These are phyloP conservation scores for Arctocebus calabarensis DNA, from an alignment of 2,797 vertebrate genomes.

Conservation along the genomic window DNA sequence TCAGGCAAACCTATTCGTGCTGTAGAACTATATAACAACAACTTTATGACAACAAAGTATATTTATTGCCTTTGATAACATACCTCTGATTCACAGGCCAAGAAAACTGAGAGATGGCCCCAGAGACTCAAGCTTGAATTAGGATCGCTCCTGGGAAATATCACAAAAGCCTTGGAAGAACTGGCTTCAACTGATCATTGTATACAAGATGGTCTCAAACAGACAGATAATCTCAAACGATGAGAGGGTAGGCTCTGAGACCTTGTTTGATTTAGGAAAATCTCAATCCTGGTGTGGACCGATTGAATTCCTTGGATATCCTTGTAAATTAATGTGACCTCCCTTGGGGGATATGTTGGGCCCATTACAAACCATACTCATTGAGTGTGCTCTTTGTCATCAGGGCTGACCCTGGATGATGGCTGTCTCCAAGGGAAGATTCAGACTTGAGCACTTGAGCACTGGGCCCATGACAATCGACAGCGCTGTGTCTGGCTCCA, in stretches of 20 bases:
- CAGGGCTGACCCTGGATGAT: background rate
- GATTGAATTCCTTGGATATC: slow-evolving; percentile 7
- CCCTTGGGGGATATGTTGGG: background rate
- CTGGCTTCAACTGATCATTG: background rate
- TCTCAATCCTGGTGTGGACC: slow-evolving; percentile 27
- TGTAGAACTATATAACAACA: background rate
- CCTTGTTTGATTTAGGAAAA: background rate
- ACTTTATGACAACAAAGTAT: background rate
- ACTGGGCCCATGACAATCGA: too few relatives aligned
- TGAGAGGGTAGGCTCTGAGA: background rate
- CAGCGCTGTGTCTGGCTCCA: background rate
- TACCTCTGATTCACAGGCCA: background rate
- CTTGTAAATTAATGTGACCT: slow-evolving; percentile 28
- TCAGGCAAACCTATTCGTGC: background rate
- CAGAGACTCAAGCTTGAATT: slow-evolving; percentile 20
- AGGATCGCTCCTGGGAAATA: background rate
- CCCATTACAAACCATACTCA: background rate
- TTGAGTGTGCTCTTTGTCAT: background rate
- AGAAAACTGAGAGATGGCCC: slow-evolving; percentile 39
- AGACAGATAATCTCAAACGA: background rate
- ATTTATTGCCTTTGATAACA: slow-evolving; percentile 32
- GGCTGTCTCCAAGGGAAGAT: background rate
- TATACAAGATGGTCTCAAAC: background rate
- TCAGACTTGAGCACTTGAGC: background rate
- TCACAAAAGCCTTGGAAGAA: background rate